phyloP scores from a whole-genome alignment of 2,888 invertebrate species.

The Ichneumoninae sp. region DNA sequence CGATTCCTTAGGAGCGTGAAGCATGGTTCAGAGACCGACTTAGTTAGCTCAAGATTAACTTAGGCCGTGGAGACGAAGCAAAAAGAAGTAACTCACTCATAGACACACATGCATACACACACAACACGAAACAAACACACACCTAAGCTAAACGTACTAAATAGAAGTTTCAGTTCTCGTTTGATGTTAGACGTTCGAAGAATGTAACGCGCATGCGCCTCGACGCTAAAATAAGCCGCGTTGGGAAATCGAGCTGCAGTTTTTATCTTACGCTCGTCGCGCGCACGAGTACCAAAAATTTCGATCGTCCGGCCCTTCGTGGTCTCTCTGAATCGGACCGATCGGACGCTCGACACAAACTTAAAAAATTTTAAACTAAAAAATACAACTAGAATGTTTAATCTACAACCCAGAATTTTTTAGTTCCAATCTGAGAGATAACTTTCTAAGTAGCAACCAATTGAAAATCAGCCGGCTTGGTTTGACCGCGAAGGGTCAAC shows the following conservation, averaged over 20 bases:
- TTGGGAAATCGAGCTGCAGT: conserved; percentile 38
- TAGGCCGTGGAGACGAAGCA: conserved; percentile 53
- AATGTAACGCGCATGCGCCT: conserved; percentile 24
- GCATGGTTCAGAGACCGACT: conserved; percentile 59
- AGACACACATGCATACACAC: conserved; percentile 48
- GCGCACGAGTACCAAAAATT: background rate
- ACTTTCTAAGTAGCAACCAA: too few relatives aligned
- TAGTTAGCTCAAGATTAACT: conserved; percentile 61
- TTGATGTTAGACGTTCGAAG: conserved; percentile 73
- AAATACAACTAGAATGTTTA: too few relatives aligned
- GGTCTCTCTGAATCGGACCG: too few relatives aligned
- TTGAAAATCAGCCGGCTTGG: too few relatives aligned
- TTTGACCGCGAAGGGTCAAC: too few relatives aligned
- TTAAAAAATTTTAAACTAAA: too few relatives aligned
- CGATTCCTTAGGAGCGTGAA: conserved; percentile 62
- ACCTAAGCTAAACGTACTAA: conserved; percentile 64
- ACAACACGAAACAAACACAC: conserved; percentile 10
- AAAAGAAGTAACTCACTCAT: conserved; percentile 43
- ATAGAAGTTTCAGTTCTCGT: conserved; percentile 72
- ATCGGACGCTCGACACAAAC: too few relatives aligned
- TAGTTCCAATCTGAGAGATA: too few relatives aligned
- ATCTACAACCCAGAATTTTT: too few relatives aligned
- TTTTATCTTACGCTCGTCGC: background rate
- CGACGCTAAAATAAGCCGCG: conserved; percentile 16
- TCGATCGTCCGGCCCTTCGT: too few relatives aligned